These are phyloP conservation scores for Luehdorfia chinensis DNA, from an alignment of 1,140 invertebrate species.

Conservation along the genomic window DNA sequence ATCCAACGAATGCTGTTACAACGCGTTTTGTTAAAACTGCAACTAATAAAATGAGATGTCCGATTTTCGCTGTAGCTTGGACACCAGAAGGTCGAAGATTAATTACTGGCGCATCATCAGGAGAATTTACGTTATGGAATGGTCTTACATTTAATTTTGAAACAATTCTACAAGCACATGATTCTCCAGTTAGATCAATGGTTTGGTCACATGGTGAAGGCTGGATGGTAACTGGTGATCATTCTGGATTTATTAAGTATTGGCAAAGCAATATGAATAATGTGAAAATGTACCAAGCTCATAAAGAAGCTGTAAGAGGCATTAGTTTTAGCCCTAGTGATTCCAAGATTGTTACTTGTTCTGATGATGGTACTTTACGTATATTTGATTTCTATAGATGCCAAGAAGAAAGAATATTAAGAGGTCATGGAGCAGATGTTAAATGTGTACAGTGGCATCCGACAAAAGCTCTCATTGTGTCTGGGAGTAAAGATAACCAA, in stretches of 20 bases:
- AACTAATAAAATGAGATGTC: slow-evolving; percentile 99
- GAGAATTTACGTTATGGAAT: slow-evolving; percentile 99
- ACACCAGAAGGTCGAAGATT: slow-evolving; percentile 98
- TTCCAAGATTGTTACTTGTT: slow-evolving; percentile 98
- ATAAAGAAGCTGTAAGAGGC: slow-evolving; percentile 99
- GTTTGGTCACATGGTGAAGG: slow-evolving; percentile 99
- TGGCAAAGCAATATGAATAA: slow-evolving; percentile 99
- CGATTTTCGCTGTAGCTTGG: slow-evolving; percentile 99
- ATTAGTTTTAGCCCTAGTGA: slow-evolving; percentile 99
- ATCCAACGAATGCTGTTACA: slow-evolving; percentile 97
- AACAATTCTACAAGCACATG: slow-evolving; percentile 99
- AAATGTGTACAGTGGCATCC: slow-evolving; percentile 99
- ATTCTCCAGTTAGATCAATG: slow-evolving; percentile 98
- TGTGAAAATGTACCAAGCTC: slow-evolving; percentile 99
- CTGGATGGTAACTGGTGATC: slow-evolving; percentile 99
- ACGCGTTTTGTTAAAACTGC: slow-evolving; percentile 98
- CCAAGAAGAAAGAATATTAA: slow-evolving; percentile 96
- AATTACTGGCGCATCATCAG: slow-evolving; percentile 98
- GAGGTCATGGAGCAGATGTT: slow-evolving; percentile 99
- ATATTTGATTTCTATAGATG: slow-evolving; percentile 99
- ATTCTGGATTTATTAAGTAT: slow-evolving; percentile 99
- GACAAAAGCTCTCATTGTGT: slow-evolving; percentile 96
- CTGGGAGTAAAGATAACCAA: slow-evolving; percentile 99
- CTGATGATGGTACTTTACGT: slow-evolving; percentile 98
- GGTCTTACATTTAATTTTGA: slow-evolving; percentile 99